Base-by-base conservation (phyloP, 2,888 invertebrate genomes). In the Isoperla grammatica region DNA sequence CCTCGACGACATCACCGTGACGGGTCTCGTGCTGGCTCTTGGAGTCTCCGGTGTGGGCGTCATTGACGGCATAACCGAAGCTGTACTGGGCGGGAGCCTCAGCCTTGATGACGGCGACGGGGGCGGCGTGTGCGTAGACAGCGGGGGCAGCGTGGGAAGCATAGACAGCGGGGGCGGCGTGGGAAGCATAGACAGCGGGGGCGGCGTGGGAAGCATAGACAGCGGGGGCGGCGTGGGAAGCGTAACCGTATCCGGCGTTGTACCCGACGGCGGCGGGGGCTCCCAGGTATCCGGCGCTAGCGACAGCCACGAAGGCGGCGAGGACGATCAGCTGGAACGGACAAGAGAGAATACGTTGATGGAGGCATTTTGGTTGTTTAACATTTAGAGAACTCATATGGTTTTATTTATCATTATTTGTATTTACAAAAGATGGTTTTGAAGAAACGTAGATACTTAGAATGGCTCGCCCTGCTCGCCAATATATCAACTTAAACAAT, bases 261-360 rank as follows among this genome's bases (percentile, higher is more conserved):
- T 29, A 29, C 5, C 29, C 29, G 29, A 29, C 29, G 17, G 17
- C 50, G 4, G 35, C 29, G 35, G 50, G 50, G 50, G 50, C 50
- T 29, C 29, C 29, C 29, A 29, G 29, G 29, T 29, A 29, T 4
- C 29, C 29, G 17, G 50, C 50, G 35, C 35, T 29, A 13, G 35
- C 65, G 46, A 59, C 63, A 45, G 67, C 66, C 63, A 66, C 64
- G 61, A 61, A 59, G 60, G 67, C 67, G 64, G 64, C 62, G 64
- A 64, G 60, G 62, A 64, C 60, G 64, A 66, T 40, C 53, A 66
- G 56, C 66, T 66, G 62, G 1, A 59, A 59, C n/a, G 8, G 5
- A 29, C 29, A 29, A 29, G 29, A 29, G 8, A 4, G 29, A 29
- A 4, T 6, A 29, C 8, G 29, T 29, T n/a, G n/a, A n/a, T n/a